These are phyloP conservation scores for Orchestes rusci DNA, from an alignment of 2,888 invertebrate genomes.

Conservation along the genomic window DNA sequence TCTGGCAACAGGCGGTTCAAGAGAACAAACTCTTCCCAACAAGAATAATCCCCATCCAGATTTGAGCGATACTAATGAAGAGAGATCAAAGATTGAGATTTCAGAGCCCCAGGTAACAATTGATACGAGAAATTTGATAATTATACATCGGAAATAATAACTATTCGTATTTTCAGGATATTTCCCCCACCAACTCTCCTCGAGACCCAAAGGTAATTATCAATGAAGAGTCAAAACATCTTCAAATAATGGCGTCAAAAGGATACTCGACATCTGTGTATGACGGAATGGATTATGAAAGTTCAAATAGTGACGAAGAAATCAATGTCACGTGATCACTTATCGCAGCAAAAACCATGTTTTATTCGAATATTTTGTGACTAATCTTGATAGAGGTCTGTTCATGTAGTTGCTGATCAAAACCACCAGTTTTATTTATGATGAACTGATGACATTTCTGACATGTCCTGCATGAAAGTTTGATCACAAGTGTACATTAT, in stretches of 20 bases:
- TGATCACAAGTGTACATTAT: no score
- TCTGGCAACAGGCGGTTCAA: conserved; percentile 84
- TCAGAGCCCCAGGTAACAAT: conserved; percentile 45
- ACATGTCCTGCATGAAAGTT: no score
- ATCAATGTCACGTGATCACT: conserved; percentile 78
- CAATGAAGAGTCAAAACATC: conserved; percentile 13
- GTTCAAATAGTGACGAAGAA: conserved; percentile 64
- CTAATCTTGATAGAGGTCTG: no score
- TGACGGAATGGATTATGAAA: conserved; percentile 47
- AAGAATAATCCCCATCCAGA: conserved; percentile 96
- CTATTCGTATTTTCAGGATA: conserved; percentile 39
- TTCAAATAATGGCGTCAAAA: conserved; percentile 5
- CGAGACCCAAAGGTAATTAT: conserved; percentile 34
- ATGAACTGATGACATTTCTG: no score
- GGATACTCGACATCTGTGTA: conserved; percentile 38
- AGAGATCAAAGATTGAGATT: conserved; percentile 60
- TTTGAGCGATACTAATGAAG: conserved; percentile 81
- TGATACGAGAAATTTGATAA: no score
- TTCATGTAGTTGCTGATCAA: no score
- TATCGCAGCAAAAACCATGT: no score
- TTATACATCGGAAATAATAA: not conserved
- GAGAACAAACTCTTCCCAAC: conserved; percentile 92
- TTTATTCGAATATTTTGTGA: no score
- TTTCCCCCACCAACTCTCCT: conserved; percentile 46
- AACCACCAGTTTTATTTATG: no score